Base-by-base conservation (phyloP, 2,797 vertebrate species). In the Urocyon cinereoargenteus region DNA sequence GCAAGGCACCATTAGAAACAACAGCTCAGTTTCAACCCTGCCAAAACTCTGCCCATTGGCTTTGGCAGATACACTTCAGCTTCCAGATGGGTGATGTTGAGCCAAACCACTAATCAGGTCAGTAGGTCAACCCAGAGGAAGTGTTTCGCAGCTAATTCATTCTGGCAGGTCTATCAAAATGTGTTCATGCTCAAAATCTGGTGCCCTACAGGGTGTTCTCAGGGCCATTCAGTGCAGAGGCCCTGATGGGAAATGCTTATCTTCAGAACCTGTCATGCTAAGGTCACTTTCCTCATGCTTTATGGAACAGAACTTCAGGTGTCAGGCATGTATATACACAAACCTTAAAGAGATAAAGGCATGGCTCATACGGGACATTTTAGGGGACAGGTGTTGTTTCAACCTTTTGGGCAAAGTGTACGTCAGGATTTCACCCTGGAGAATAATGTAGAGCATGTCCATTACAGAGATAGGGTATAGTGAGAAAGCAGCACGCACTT, bases 1-100 rank as follows among this genome's bases (percentile, higher is more conserved):
- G 78, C 85, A 92, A 92, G 93, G 85, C 92, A 72, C n/a, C 82
- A 89, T 97, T 98, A 94, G 87, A 78, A 95, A 86, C 45, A 93
- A 95, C 31, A 96, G 92, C 92, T 96, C 97, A 83, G 84, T 98
- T 97, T 95, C 53, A 90, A 51, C 59, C 49, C 28, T 96, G 97
- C 94, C 96, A 97, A 94, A 93, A 95, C 62, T 88, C 93, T 88
- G 92, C 86, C 97, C 97, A 89, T 96, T 96, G 90, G 92, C 26
- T 96, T 97, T 98, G 97, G 97, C 97, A 98, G 78, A 91, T 82
- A 81, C 0, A 2, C 79, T 95, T 94, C 83, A 77, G 57, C 22
- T 88, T 98, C 97, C 98, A 98, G 93, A 97, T 97, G 97, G 97
- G 94, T 75, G 97, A 94, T 81, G 36, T 83, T 83, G 96, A 95